Base-by-base conservation (phyloP, 2,888 invertebrate genomes). In the Macropis europaea region DNA sequence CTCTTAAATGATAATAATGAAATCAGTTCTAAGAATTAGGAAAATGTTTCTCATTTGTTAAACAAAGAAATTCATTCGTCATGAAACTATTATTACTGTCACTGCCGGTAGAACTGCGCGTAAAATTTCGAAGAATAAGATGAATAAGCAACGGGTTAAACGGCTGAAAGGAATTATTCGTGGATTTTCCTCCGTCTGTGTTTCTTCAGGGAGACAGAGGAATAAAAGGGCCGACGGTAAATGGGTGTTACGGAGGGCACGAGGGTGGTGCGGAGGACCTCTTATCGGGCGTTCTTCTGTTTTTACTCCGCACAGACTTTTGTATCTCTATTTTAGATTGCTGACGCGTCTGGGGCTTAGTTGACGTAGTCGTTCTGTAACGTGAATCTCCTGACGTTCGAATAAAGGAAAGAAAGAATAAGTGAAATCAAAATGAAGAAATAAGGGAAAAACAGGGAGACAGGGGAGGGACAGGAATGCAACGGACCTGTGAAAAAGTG, bases 291-390 rank as follows among this genome's bases (percentile, higher is more conserved):
- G 66, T 59, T 59, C 66, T 74, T 74, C 73, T 73, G 70, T 75
- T 74, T 76, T 74, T 74, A 76, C 56, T 62, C 59, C 56, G n/a
- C 54, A 13, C 60, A 56, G 63, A 74, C 63, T 71, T 71, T 74
- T 71, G 67, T 74, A 71, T 74, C 76, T 74, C 59, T 74, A 76
- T 74, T 76, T 74, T 67, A 66, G 67, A 74, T 76, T 61, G 74
- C 53, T 76, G 52, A 67, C 57, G 36, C 66, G 34, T 54, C 32
- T 38, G 45, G 28, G 26, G 53, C 62, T 47, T 54, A 54, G 42
- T n/a, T n/a, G n/a, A n/a, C n/a, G n/a, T 56, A 73, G 75, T 52
- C 59, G 47, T 26, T 53, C 59, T 38, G 70, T 66, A 76, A 66
- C 59, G 59, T 45, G 53, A 61, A 71, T 71, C 48, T 71, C 62